Evolutionary conservation across 2,113 vertebrate species (phyloP), one percentile per base, ranked within the genome.

Genomic region (Bufo gargarizans): DNA sequence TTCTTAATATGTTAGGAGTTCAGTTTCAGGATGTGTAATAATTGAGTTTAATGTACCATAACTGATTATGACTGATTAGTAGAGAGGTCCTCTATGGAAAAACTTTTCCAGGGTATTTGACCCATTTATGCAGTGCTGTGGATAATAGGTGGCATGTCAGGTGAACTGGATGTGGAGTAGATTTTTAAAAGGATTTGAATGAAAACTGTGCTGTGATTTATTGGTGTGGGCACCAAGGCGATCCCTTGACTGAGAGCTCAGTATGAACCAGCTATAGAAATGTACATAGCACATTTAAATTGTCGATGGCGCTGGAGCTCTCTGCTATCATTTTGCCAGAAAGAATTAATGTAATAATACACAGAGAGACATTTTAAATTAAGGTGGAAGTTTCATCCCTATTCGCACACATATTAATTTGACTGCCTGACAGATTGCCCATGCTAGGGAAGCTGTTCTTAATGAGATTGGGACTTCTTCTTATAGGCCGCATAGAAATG

Each of bases 391-490:
- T 50, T 83, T 53, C 6, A 14, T 82, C 12, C 45, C 12, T 4
- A 16, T 83, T 53, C 61, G 22, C 11, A 33, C 69, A 69, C 4
- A 33, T 83, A 65, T 53, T 67, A 83, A 83, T 53, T 83, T 10
- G 7, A 12, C 6, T 83, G 4, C 43, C 47, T 83, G 61, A 83
- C 81, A 83, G 61, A 14, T 65, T 82, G 43, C 81, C 59, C 8
- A 67, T n/a, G 81, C 81, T 83, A 12, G 11, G 43, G 61, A 82
- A 82, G 67, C 45, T 82, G 11, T 50, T 59, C 81, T n/a, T 69
- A 69, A 67, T 69, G 61, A 83, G 43, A 49, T 14, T 65, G 9
- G 11, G 13, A 12, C 55, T 17, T 50, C 43, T 59, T 17, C 56
- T 80, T 13, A 59, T 43, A 12, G 13, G 7, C 78, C 45, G 50